These are phyloP conservation scores for Campoletis raptor DNA, from an alignment of 2,888 invertebrate species.

Conservation along the genomic window DNA sequence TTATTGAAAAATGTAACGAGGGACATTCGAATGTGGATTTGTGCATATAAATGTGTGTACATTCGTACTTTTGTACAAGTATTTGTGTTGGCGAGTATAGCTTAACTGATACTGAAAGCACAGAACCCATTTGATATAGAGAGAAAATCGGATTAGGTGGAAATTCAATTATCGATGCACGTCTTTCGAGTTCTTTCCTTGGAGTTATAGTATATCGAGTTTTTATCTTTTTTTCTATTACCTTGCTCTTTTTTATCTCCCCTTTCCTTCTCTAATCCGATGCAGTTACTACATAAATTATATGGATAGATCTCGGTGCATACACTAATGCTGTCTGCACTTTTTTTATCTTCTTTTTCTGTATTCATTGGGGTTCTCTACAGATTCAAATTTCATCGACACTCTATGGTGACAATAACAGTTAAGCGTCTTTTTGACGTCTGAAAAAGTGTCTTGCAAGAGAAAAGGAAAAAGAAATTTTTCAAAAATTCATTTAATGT, in stretches of 20 bases:
- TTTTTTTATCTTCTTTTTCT: background rate
- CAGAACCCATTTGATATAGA: conserved; percentile 55
- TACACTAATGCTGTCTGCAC: background rate
- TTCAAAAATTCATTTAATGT: background rate
- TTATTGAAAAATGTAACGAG: background rate
- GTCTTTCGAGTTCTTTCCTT: conserved; percentile 34
- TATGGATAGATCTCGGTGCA: background rate
- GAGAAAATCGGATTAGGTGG: conserved; percentile 61
- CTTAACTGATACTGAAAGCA: conserved; percentile 18
- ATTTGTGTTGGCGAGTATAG: conserved; percentile 9
- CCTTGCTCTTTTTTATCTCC: background rate
- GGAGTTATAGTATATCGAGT: conserved; percentile 14
- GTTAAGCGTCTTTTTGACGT: background rate
- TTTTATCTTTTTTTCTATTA: background rate
- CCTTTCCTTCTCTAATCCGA: conserved; percentile 1
- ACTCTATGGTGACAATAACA: background rate
- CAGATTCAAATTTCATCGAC: background rate
- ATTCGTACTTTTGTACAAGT: background rate
- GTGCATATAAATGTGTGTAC: conserved; percentile 12
- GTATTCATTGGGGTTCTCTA: background rate
- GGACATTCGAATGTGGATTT: conserved; percentile 3
- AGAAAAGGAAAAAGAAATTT: background rate
- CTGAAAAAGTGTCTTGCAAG: background rate
- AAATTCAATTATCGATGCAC: conserved; percentile 68
- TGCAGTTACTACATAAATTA: conserved; percentile 2